A percentile compares a stretch with the other conserved stretches of the same genome.
Evolutionary conservation across 1,140 invertebrate genomes (phyloP).

Genomic region (Hyposmocoma kahamanoa): DNA sequence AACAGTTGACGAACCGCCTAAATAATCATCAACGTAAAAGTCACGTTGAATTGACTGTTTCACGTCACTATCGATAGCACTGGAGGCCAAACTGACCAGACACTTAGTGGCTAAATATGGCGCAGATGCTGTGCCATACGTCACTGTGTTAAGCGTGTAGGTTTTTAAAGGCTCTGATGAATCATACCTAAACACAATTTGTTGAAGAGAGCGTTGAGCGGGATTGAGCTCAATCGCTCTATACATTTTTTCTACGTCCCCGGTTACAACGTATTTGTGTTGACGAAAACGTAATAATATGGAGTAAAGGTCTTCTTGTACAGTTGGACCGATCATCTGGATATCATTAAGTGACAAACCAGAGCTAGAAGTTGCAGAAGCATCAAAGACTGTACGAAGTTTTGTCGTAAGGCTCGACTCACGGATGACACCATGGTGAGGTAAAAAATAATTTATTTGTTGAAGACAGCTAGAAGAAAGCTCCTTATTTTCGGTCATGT

Average conservation of each 20-base stretch:
- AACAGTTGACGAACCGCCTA: constrained; percentile 39
- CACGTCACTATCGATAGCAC: constrained; percentile 23
- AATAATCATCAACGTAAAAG: constrained; percentile 63
- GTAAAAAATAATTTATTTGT: constrained; percentile 28
- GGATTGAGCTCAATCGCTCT: neutral
- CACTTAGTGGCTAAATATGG: constrained; percentile 37
- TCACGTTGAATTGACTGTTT: constrained; percentile 29
- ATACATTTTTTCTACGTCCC: constrained; percentile 2
- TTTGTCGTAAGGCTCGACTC: constrained; percentile 24
- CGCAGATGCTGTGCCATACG: constrained; percentile 28
- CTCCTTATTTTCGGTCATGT: constrained; percentile 4
- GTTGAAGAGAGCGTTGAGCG: neutral
- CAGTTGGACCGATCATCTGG: constrained; percentile 31
- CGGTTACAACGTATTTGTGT: constrained; percentile 24
- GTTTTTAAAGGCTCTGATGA: neutral
- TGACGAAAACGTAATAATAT: constrained; percentile 30
- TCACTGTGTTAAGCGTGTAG: constrained; percentile 16
- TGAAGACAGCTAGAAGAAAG: neutral
- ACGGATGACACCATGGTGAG: constrained; percentile 43
- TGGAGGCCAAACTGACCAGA: constrained; percentile 33
- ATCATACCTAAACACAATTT: neutral
- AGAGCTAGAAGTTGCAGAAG: constrained; percentile 13
- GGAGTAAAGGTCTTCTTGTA: constrained; percentile 39
- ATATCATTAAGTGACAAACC: constrained; percentile 18
- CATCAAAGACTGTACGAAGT: constrained; percentile 32